Base-by-base conservation (phyloP, 2,113 vertebrate species). In the Sebastes schlegelii region DNA sequence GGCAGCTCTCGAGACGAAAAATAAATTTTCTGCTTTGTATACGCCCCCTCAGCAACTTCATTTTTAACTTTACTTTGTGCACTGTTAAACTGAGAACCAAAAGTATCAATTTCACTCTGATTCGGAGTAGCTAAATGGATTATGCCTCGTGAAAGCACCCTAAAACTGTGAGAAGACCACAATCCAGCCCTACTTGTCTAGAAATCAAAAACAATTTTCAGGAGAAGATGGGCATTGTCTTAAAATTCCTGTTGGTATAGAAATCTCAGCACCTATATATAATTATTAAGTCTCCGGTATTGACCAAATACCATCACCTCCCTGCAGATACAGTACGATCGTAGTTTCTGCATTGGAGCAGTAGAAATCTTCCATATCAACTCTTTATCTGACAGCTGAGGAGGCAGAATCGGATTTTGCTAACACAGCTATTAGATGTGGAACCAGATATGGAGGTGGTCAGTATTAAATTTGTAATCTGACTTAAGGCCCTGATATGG, bases 231-330 rank as follows among this genome's bases (percentile, higher is more conserved):
- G 45, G 6, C 14, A 26, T 55, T 2, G 40, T 45, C 46, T 40
- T n/a, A 40, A 43, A 19, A 73, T 9, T 34, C 65, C 14, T 68
- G 21, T 54, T 23, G n/a, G 12, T 72, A 16, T 55, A 21, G 19
- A 65, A 72, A 64, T 62, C 49, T 54, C 55, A 61, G 63, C 21
- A 78, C 6, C 3, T 67, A 10, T 34, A 46, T 43, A 65, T 45
- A 23, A 60, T 45, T 14, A 58, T 65, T 13, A 62, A 26, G 9
- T 54, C 19, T 58, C 6, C 14, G 4, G 45, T 34, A 52, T 45
- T 17, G 54, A 61, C 3, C 9, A 73, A 46, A n/a, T 11, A 67
- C 3, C 8, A 72, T 54, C 54, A 61, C 3, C 46, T 55, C 48
- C 55, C 76, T 23, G 58, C 23, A 65, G 51, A 83, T 69, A 46